Base-by-base conservation (phyloP, 2,797 vertebrate genomes). In the Peromyscus nudipes region DNA sequence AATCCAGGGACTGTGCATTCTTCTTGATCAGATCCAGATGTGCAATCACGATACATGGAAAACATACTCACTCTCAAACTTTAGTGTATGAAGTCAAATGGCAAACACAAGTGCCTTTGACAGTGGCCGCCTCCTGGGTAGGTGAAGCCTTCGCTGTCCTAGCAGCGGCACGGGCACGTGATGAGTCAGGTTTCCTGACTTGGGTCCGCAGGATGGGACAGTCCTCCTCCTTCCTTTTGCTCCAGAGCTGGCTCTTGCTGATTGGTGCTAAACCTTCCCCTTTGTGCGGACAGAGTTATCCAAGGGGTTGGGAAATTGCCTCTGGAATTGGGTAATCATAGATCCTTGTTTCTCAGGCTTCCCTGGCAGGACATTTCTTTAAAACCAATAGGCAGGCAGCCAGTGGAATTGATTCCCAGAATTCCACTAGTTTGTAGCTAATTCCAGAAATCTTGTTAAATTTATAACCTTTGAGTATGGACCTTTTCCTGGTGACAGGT, bases 341-440 rank as follows among this genome's bases (percentile, higher is more conserved):
- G 52, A n/a, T 14, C n/a, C 10, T 62, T 93, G 49, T 80, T 82
- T 75, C 37, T 69, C 89, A 80, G 85, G 31, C 96, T 97, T 92
- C 96, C 91, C 82, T 84, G 79, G 80, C 82, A 86, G 86, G 19
- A 75, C 19, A 34, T 94, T 75, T 71, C 75, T 96, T 75, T 67
- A 92, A 92, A 97, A 95, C 69, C 86, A 89, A 16, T 31, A 73
- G 85, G 80, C 96, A 96, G 43, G 25, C 43, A 83, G 94, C 91
- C 95, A 96, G 89, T 55, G 40, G 92, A 94, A 94, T 86, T 92
- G 90, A 92, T 69, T 95, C 93, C 87, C 69, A 93, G 87, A 88
- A 98, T 97, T 95, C 91, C 69, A 77, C 89, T 92, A 89, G 64
- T 95, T 92, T 97, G 91, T 96, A 81, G 91, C 79, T 91, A 92